Evolutionary conservation across 1,140 invertebrate species (phyloP).

Genomic region (Zaprionus gabonicus): DNA sequence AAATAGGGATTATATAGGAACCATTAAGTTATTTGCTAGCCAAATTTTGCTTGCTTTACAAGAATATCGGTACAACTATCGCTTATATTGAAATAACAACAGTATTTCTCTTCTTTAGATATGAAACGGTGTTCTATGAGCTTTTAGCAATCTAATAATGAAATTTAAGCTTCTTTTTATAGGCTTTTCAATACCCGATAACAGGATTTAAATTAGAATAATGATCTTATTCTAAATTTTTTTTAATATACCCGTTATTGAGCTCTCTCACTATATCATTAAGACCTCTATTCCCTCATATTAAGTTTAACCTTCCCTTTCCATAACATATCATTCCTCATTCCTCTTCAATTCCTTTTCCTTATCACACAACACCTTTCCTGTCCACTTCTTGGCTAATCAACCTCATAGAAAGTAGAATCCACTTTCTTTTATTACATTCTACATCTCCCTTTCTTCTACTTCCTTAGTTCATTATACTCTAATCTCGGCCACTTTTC

Average conservation of each 20-base stretch:
- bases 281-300: rapidly evolving
- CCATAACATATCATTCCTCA: too few relatives aligned
- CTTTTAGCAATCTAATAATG: too few relatives aligned
- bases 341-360: background rate
- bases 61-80: background rate
- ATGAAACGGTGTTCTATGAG: too few relatives aligned
- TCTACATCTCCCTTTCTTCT: background rate
- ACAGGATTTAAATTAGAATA: too few relatives aligned
- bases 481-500: background rate
- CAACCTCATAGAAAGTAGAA: background rate
- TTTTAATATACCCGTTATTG: rapidly evolving
- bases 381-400: background rate
- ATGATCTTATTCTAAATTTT: too few relatives aligned
- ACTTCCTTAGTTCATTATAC: background rate
- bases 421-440: background rate
- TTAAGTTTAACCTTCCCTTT: too few relatives aligned
- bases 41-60: background rate
- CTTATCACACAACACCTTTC: background rate
- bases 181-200: too few relatives aligned
- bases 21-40: background rate
- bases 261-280: too few relatives aligned
- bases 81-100: background rate
- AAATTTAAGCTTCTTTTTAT: too few relatives aligned
- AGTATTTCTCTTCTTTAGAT: too few relatives aligned
- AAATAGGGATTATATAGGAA: too few relatives aligned